Evolutionary conservation across 2,888 invertebrate species (phyloP), one percentile per base, ranked within the genome.

Genomic region (Fragum whitleyi): DNA sequence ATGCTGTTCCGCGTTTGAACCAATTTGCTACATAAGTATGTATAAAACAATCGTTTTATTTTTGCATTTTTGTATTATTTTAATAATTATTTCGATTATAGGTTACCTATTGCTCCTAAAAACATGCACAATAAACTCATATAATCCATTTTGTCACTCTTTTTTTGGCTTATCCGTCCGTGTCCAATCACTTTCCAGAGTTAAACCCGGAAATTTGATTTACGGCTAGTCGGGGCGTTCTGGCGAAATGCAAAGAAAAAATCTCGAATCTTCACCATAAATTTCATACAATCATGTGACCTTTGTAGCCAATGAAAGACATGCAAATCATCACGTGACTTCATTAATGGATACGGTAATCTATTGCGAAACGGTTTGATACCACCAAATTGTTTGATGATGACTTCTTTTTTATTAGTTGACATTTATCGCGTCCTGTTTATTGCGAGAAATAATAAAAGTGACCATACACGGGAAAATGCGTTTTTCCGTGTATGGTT

Each of bases 121-220:
- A 57, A 21, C 11, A 57, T 14, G 11, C 2, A 14, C 26, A 57
- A 57, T 26, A 57, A 21, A 26, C 21, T 57, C 9, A 26, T 21
- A 26, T 26, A 57, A 21, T 26, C 57, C 57, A 57, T 57, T 57
- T 57, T 57, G 9, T n/a, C 6, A 21, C 26, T 21, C 26, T 57
- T 11, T 57, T 23, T 26, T 21, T 14, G 23, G 26, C 3, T n/a
- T 23, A 57, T 26, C 26, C 21, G 57, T 32, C 62, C 62, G 32
- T 32, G 23, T 36, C 16, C 26, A 62, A 62, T 62, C 62, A 62
- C 62, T 62, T 62, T 62, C 62, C 62, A 62, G 28, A 21, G 5
- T n/a, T 16, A 6, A 9, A 32, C 36, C 21, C 62, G 62, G 62
- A 62, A 62, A 62, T 62, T 62, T 62, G 62, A 62, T 62, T 62